Base-by-base conservation (phyloP, 2,797 vertebrate genomes). In the Cirrhinus mrigala region DNA sequence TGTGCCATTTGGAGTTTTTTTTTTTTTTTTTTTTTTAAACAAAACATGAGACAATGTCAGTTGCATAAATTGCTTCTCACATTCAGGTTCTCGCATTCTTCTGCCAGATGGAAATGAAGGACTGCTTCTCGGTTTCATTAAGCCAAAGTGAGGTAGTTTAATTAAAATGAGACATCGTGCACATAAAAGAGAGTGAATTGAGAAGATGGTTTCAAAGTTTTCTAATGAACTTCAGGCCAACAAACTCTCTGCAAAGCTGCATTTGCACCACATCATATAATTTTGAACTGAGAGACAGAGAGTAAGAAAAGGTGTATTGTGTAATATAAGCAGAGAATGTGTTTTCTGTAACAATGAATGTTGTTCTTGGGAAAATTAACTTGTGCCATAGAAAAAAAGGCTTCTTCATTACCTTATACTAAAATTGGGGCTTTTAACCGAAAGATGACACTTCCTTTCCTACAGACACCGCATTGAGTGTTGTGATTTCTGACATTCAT, bases 61-160 rank as follows among this genome's bases (percentile, higher is more conserved):
- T 6, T 24, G 33, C 33, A 24, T 24, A 69, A n/a, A 68, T 29
- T 16, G 11, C 62, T 44, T 71, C 60, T 56, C 64, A 33, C 66
- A n/a, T 68, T 64, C 44, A 37, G 70, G 22, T 15, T 54, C 4
- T 46, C 33, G 18, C 44, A 62, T 70, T 84, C 64, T 93, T 93
- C 91, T 94, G 93, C 94, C 91, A 92, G 91, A 92, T 88, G 48
- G 87, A 93, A 91, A 91, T 88, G 90, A 94, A 91, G 91, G 91
- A 93, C 89, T 89, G 90, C 93, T 92, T 90, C 87, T 83, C 66
- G 1, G 20, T 73, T 66, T 74, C 71, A 54, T 88, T 83, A 20
- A 88, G 88, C 83, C 91, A 89, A 89, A 86, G 85, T 88, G 88
- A 87, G 80, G 46, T 85, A 68, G 78, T 86, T 83, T 58, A 83